These are phyloP conservation scores for Phasia obesa DNA, from an alignment of 2,888 invertebrate species.

Conservation along the genomic window DNA sequence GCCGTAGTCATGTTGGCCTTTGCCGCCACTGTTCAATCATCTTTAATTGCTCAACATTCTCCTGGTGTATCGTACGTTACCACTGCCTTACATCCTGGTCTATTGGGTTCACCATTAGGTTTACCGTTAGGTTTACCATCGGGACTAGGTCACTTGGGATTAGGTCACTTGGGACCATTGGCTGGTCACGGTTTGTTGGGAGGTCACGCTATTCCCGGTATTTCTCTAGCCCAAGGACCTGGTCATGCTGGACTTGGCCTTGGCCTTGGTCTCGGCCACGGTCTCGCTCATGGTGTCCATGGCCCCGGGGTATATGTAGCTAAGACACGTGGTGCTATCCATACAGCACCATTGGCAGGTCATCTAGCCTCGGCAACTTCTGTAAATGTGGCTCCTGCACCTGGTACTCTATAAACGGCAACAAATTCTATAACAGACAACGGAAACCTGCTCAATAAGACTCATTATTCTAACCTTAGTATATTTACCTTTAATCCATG, in stretches of 20 bases:
- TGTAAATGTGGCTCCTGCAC: constrained; percentile 78
- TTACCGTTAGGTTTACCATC: constrained; percentile 12
- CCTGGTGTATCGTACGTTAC: constrained; percentile 78
- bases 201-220: constrained; percentile 77
- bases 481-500: background rate
- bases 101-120: constrained; percentile 42
- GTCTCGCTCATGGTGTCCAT: constrained; percentile 55
- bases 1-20: constrained; percentile 78
- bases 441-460: background rate
- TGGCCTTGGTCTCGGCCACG: constrained; percentile 79
- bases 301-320: constrained; percentile 77
- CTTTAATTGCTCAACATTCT: constrained; percentile 75
- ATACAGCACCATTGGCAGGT: constrained; percentile 81
- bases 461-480: constrained; percentile 9
- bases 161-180: constrained; percentile 69
- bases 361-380: constrained; percentile 73
- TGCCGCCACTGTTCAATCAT: constrained; percentile 79
- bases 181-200: constrained; percentile 78
- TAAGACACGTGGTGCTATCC: constrained; percentile 81
- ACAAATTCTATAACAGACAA: background rate
- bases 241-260: constrained; percentile 79
- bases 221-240: constrained; percentile 78
- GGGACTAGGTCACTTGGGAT: constrained; percentile 69
- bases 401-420: constrained; percentile 77
- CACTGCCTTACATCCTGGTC: constrained; percentile 75